Conservation (phyloP, 2,797 vertebrate genomes). For the Poeciliopsis presidionis region DNA sequence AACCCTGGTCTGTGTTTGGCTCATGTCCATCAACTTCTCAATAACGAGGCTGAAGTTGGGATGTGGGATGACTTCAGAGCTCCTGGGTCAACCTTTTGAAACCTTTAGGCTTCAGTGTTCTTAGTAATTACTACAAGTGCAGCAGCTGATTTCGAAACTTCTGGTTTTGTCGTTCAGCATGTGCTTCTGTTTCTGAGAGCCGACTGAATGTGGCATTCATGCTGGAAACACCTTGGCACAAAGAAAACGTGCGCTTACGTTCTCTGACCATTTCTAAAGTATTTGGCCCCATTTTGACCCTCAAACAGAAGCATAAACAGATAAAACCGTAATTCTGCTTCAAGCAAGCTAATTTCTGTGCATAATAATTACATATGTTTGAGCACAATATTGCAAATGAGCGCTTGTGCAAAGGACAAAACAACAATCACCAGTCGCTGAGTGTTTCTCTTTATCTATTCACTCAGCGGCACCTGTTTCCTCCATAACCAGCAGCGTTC, state of each 20-base stretch:
- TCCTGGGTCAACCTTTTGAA: not conserved
- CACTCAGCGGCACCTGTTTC: conserved; percentile 71
- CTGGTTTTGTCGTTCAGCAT: conserved; percentile 35
- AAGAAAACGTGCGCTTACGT: conserved; percentile 38
- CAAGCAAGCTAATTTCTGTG: conserved; percentile 58
- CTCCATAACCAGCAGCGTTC: conserved; percentile 62
- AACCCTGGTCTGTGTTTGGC: not conserved
- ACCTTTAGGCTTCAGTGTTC: not conserved
- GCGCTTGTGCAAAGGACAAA: conserved; percentile 69
- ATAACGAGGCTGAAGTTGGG: not conserved
- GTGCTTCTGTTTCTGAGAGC: conserved; percentile 26
- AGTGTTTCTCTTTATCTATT: conserved; percentile 66
- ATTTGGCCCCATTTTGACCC: conserved; percentile 5
- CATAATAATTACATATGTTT: conserved; percentile 59
- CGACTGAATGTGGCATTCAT: conserved; percentile 31
- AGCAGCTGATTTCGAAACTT: conserved; percentile 9
- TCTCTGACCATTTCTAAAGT: conserved; percentile 26
- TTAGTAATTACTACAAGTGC: not conserved
- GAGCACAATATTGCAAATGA: conserved; percentile 74
- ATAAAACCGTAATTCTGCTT: conserved; percentile 30
- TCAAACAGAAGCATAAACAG: conserved; percentile 7
- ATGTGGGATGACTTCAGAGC: not conserved
- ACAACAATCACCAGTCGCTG: conserved; percentile 69
- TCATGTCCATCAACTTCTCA: not conserved
- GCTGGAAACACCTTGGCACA: conserved; percentile 30